Evolutionary conservation across 1,140 invertebrate genomes (phyloP).

Genomic region (Brachionus paranguensis): DNA sequence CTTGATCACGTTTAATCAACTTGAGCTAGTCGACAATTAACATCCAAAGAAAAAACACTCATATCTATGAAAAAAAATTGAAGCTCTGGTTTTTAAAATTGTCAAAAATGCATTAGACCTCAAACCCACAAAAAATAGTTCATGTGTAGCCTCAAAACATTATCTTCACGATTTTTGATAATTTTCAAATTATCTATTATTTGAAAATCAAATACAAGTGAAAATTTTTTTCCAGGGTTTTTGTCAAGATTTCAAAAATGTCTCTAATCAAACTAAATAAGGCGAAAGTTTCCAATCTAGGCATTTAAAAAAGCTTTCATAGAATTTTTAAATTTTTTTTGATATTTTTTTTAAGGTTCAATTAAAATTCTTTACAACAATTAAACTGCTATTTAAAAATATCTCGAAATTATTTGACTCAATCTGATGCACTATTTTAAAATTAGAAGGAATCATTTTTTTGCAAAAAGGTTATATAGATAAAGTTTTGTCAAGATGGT

Average conservation of each 20-base stretch:
- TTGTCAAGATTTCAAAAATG: neutral
- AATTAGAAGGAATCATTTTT: no score
- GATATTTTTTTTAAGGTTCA: no score
- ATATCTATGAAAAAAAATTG: neutral
- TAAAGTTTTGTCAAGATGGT: neutral
- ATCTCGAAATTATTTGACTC: no score
- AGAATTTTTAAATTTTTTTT: no score
- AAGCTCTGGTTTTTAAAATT: neutral
- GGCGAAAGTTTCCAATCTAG: neutral
- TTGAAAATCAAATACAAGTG: neutral
- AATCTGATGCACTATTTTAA: no score
- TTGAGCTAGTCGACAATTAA: neutral
- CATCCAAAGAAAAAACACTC: neutral
- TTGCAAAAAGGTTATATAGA: neutral
- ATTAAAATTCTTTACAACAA: no score
- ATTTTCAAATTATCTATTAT: neutral
- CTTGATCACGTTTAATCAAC: neutral
- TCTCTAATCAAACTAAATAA: neutral
- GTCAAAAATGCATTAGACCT: neutral
- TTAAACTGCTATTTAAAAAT: no score
- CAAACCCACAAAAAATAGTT: neutral
- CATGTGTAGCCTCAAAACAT: neutral
- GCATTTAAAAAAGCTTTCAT: no score
- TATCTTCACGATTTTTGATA: neutral
- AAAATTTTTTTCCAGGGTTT: neutral